Percentiles rank a stretch among this genome's conserved stretches.
Evolutionary conservation across 2,797 vertebrate genomes (phyloP).

Genomic region (Pantherophis vulpinus): DNA sequence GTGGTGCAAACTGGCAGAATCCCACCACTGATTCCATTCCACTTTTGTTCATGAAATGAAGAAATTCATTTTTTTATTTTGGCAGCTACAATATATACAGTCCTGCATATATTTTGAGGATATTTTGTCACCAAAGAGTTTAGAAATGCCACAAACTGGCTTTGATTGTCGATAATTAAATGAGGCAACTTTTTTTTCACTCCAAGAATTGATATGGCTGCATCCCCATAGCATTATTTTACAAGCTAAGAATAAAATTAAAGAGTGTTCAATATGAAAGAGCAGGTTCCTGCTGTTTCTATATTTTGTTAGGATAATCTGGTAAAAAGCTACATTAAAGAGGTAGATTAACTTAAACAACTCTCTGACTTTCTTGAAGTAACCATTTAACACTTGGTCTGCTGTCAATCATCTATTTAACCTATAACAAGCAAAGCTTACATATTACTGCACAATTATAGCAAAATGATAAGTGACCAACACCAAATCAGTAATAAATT

Average conservation of each 20-base stretch:
- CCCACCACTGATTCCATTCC: too few relatives aligned
- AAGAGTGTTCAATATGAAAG: not conserved
- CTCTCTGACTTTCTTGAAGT: not conserved
- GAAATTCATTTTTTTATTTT: not conserved
- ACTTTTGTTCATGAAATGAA: not conserved
- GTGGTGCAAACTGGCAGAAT: too few relatives aligned
- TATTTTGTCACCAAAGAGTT: not conserved
- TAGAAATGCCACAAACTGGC: not conserved
- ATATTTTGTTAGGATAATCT: slow-evolving; percentile 8
- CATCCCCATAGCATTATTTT: not conserved
- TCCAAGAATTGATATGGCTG: not conserved
- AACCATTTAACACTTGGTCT: not conserved
- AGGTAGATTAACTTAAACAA: slow-evolving; percentile 11
- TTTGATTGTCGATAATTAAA: not conserved
- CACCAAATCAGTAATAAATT: not conserved
- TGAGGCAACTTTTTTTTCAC: not conserved
- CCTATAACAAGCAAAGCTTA: slow-evolving; percentile 3
- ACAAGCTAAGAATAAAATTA: not conserved
- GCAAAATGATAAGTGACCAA: not conserved
- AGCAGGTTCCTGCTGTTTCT: not conserved
- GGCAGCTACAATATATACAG: not conserved
- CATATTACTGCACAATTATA: slow-evolving; percentile 20
- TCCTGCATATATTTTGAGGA: not conserved
- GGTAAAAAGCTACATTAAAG: slow-evolving; percentile 3
- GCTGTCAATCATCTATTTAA: slow-evolving; percentile 1